Base-by-base conservation (phyloP, 2,797 vertebrate species). In the Phalloptychus januarius region DNA sequence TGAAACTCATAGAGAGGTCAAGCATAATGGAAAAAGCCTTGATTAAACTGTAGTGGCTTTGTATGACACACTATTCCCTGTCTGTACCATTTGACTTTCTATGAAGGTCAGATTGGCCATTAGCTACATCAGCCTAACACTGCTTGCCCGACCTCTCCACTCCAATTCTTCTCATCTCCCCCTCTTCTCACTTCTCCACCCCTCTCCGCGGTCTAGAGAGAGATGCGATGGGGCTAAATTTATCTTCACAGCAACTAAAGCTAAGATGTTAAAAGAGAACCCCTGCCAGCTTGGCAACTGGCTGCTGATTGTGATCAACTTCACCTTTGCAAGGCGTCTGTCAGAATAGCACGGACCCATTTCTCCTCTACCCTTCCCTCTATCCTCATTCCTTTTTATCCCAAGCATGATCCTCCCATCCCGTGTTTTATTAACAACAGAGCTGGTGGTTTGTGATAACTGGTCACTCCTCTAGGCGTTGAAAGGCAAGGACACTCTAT, bases 401-500 rank as follows among this genome's bases (percentile, higher is more conserved):
- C 79, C 82, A 77, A 84, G 79, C 85, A 67, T 28, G 13, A 84
- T 88, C 91, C 87, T 85, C 85, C 84, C 89, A 89, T 91, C 77
- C 85, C 82, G 78, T 88, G 80, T 93, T 92, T 95, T 94, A 95
- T 94, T 96, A 96, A 95, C 91, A 94, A 92, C 85, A 67, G 93
- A 93, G 92, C 93, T 95, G 93, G 93, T 94, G 93, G 88, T 90
- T 94, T 92, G 94, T 94, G 95, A 95, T 95, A 96, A 95, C 94
- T 95, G 94, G 93, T 94, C 94, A 94, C 91, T 95, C 94, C 95
- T 96, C 84, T 87, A 95, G 94, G 94, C 90, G 79, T 88, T 92
- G 91, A 93, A 94, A 95, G 91, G 93, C 93, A 95, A 94, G 94
- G 94, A 94, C 93, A 94, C 94, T 95, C 94, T 94, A 95, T 95